Evolutionary conservation across 1,140 invertebrate genomes (phyloP).

Genomic region (Zaprionus lachaisei): DNA sequence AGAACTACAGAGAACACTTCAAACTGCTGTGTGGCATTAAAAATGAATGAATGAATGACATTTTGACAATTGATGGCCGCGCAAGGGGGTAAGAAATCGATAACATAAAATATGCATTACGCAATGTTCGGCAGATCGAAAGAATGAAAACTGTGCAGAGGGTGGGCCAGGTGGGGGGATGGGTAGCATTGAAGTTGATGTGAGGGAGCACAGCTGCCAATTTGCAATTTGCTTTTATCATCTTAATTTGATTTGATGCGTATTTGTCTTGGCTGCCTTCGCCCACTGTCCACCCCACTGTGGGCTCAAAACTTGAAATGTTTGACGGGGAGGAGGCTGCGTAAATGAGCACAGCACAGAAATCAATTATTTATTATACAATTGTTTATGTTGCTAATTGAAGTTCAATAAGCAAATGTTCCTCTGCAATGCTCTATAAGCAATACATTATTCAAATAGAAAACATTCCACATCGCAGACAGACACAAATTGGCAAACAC

Average conservation of each 20-base stretch:
- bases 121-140: constrained; percentile 21
- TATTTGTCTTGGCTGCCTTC: constrained; percentile 49
- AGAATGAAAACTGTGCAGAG: not conserved
- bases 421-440: not conserved
- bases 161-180: not conserved
- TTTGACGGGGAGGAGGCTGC: constrained; percentile 2
- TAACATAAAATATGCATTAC: constrained; percentile 80
- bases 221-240: constrained; percentile 82
- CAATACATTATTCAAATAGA: constrained; percentile 19
- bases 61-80: constrained; percentile 74
- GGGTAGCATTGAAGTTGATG: not conserved
- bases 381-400: constrained; percentile 46
- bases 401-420: constrained; percentile 31
- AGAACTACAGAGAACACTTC: constrained; percentile 14
- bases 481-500: not conserved
- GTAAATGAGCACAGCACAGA: constrained; percentile 54
- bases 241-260: constrained; percentile 77
- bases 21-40: constrained; percentile 56
- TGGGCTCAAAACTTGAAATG: not conserved
- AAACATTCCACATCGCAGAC: not conserved
- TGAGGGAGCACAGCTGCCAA: constrained; percentile 42
- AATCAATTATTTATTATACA: constrained; percentile 67
- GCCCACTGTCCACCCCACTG: not conserved
- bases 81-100: constrained; percentile 65
- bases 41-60: constrained; percentile 78